Percentiles rank a stretch among this genome's conserved stretches.
phyloP scores from a whole-genome alignment of 2,888 invertebrate species.

The Agrilus cyanescens region DNA sequence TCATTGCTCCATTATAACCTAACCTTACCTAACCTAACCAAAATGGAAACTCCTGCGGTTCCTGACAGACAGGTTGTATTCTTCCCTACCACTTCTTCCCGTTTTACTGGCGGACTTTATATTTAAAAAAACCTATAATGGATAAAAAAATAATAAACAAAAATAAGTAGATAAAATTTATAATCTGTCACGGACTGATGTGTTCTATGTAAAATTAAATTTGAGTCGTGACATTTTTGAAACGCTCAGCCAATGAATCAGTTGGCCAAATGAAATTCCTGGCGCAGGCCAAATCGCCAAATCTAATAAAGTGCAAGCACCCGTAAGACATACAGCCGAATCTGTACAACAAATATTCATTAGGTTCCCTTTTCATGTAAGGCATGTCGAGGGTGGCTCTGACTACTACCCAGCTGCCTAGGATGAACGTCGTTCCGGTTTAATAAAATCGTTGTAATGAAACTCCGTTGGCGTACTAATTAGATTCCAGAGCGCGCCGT shows the following conservation, averaged over 20 bases:
- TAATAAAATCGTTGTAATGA: slow-evolving; percentile 32
- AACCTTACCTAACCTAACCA: no score
- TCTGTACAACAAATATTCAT: slow-evolving; percentile 33
- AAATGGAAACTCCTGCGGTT: no score
- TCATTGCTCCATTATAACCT: no score
- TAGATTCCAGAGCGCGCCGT: slow-evolving; percentile 29
- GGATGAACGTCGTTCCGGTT: slow-evolving; percentile 25
- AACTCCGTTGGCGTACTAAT: slow-evolving; percentile 29
- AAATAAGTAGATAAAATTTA: no score
- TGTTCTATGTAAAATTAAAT: no score
- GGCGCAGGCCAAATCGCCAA: slow-evolving; percentile 20
- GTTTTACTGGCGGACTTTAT: no score
- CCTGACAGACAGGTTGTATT: no score
- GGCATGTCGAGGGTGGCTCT: slow-evolving; percentile 12
- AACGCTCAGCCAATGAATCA: slow-evolving; percentile 12
- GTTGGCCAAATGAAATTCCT: slow-evolving; percentile 21
- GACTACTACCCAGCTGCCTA: slow-evolving; percentile 15
- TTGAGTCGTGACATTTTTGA: no score
- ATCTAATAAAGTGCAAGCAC: slow-evolving; percentile 31
- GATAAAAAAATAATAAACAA: no score
- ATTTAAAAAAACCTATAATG: no score
- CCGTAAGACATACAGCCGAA: slow-evolving; percentile 31
- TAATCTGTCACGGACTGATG: no score
- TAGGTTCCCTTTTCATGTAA: slow-evolving; percentile 22
- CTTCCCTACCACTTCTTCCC: no score